Conservation (phyloP, 2,113 vertebrate species). For the Brienomyrus longianalis region DNA sequence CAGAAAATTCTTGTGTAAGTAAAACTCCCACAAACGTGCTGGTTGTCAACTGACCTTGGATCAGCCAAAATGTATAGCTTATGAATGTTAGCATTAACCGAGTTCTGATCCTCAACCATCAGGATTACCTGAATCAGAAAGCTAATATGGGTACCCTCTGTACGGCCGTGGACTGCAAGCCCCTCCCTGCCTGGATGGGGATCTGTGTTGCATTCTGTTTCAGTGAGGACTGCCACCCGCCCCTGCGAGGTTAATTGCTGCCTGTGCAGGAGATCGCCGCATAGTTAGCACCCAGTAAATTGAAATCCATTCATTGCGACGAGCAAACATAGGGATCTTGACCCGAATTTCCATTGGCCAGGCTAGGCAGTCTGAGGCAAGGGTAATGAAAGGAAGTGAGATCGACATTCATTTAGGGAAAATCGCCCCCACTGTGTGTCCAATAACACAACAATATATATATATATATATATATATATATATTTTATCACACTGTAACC, state of each 20-base stretch:
- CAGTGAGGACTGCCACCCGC: background rate
- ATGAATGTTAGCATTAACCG: background rate
- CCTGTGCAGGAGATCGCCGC: background rate
- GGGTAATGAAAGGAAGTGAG: background rate
- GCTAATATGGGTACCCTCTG: background rate
- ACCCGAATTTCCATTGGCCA: constrained; percentile 2
- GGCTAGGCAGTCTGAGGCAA: background rate
- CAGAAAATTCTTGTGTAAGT: background rate
- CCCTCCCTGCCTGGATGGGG: background rate
- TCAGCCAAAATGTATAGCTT: background rate
- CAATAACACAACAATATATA: background rate
- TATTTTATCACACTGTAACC: background rate
- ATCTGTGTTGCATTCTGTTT: background rate
- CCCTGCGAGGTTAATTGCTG: background rate
- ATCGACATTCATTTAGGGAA: background rate
- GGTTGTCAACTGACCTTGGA: background rate
- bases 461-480: background rate
- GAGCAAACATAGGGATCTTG: constrained; percentile 2
- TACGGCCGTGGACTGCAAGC: background rate
- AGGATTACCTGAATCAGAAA: background rate
- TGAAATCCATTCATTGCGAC: constrained; percentile 11
- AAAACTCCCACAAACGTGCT: too few species aligned
- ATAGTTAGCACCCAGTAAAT: background rate
- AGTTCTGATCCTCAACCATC: background rate
- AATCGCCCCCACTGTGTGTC: background rate